Conservation (phyloP, 2,113 vertebrate species). For the Elaphurus davidianus region DNA sequence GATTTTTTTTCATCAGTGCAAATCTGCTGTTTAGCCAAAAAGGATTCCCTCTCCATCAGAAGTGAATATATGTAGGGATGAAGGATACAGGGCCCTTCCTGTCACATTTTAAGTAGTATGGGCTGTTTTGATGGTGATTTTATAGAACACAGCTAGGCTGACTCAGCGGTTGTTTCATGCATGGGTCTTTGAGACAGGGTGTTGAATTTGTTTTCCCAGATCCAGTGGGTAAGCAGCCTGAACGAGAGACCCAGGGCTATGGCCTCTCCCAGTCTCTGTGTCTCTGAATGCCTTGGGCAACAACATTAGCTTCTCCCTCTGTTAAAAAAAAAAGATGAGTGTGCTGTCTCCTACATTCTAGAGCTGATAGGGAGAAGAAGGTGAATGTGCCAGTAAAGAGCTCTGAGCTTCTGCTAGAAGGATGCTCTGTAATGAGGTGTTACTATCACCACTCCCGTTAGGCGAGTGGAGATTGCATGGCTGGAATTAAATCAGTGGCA, state of each 20-base stretch:
- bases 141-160: neutral
- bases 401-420: neutral
- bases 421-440: neutral
- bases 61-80: neutral
- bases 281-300: neutral
- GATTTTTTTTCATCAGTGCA: neutral
- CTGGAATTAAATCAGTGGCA: neutral
- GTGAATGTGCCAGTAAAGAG: neutral
- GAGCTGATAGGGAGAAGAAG: neutral
- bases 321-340: neutral
- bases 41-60: neutral
- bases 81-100: neutral
- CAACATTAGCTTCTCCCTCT: neutral
- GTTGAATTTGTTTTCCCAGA: neutral
- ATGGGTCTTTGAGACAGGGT: neutral
- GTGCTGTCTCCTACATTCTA: neutral
- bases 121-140: neutral
- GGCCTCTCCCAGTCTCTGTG: neutral
- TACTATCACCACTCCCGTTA: neutral
- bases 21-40: neutral
- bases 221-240: neutral
- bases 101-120: neutral
- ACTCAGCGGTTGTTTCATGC: neutral
- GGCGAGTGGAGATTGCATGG: neutral
- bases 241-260: neutral